A percentile compares a stretch with the other conserved stretches of the same genome.
These are phyloP conservation scores for Apomyelois bistriatella DNA, from an alignment of 2,888 invertebrate genomes.

Conservation along the genomic window DNA sequence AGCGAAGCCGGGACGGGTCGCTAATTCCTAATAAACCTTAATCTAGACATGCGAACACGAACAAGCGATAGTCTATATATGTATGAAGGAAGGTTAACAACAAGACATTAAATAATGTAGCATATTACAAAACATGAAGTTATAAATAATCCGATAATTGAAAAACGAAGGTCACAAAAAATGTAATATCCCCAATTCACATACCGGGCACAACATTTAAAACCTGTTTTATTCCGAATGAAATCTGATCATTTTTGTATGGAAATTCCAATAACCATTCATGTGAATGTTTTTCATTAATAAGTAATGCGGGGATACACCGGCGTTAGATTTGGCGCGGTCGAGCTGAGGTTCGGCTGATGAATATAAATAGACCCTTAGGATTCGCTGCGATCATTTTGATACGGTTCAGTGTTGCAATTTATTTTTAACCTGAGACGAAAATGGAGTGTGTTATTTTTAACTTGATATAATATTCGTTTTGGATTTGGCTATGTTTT, in stretches of 20 bases:
- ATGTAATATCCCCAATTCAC: not conserved
- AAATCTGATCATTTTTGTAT: slow-evolving; percentile 1
- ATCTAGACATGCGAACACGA: no score
- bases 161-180: no score
- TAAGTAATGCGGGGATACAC: not conserved
- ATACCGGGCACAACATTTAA: not conserved
- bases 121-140: no score
- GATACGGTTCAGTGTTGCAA: not conserved
- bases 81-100: no score
- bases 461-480: not conserved
- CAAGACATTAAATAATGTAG: no score
- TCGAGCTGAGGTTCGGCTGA: not conserved
- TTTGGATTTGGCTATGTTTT: no score
- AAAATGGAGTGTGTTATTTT: no score
- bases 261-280: slow-evolving; percentile 1
- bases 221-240: not conserved
- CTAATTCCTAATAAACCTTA: no score
- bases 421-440: not conserved
- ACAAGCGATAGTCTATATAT: no score
- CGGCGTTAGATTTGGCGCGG: not conserved
- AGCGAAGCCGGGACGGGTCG: no score
- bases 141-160: no score
- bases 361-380: slow-evolving; percentile 10
- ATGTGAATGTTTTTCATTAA: slow-evolving; percentile 7
- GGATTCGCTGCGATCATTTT: not conserved